Base-by-base conservation (phyloP, 2,888 invertebrate species). In the Hoplodrina blanda region DNA sequence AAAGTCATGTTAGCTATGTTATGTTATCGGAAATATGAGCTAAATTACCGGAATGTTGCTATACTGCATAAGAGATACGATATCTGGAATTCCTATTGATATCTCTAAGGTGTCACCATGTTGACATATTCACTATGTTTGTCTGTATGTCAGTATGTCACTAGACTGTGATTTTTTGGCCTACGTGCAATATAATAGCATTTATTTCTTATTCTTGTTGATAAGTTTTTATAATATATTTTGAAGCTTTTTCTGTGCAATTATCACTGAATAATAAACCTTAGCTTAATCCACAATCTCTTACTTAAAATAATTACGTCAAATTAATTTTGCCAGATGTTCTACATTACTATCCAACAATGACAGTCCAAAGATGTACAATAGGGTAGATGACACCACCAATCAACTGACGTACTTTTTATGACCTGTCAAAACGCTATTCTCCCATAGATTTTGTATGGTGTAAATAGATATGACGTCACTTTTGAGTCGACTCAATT, bases 41-140 rank as follows among this genome's bases (percentile, higher is more conserved):
- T 59, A 13, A 30, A 44, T 70, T 76, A 44, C 17, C 10, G 15
- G 19, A 57, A 54, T 19, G 8, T 20, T 10, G 20, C 46, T n/a
- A 37, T n/a, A 20, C 46, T 49, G 46, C 49, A 44, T 57, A 59
- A n/a, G 7, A 50, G 69, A 50, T 71, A 68, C 7, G 41, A 13
- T 76, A 71, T 68, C 50, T 56, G 17, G 49, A 25, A 71, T 56
- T 68, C 50, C 44, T 71, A 25, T 76, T 33, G 55, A 46, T 76
- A 76, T 56, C 44, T 33, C 17, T 4, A 17, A 25, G 68, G 56
- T 44, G 56, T n/a, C 41, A 33, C 11, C 11, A 55, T 68, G n/a
- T 68, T 55, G 20, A 25, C 30, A 56, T 56, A 37, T 37, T 49
- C 6, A 25, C 13, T n/a, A n/a, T 55, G 10, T 13, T 3, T 11